phyloP scores from a whole-genome alignment of 37 sponge, comb jelly and placozoan genomes.

The Eunapius fragilis region DNA sequence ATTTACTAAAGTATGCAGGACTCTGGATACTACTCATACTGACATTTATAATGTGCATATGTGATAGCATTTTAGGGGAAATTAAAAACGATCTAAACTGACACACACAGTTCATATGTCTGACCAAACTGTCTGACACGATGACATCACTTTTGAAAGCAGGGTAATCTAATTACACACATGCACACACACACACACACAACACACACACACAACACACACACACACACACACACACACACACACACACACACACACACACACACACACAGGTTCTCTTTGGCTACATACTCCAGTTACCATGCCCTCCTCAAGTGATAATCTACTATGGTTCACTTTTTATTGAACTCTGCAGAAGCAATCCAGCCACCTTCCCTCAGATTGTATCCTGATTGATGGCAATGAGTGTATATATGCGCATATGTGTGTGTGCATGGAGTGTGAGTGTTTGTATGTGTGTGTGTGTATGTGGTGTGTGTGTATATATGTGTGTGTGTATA shows the following conservation, averaged over 20 bases:
- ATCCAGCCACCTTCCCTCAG: conserved; percentile 64
- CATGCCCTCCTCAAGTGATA: conserved; percentile 73
- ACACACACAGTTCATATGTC: no score
- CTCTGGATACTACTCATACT: no score
- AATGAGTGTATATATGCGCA: not conserved
- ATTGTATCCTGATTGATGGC: conserved; percentile 53
- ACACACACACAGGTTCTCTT: conserved; percentile 68
- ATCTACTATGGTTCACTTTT: conserved; percentile 81
- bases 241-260: conserved; percentile 1
- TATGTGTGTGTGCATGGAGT: not conserved
- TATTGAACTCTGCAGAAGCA: conserved; percentile 84
- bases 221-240: not conserved
- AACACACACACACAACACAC: not conserved
- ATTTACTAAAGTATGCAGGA: no score
- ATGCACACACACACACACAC: not conserved
- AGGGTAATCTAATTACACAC: no score
- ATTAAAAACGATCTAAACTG: no score
- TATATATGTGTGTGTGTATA: not conserved
- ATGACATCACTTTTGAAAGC: no score
- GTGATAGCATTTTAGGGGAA: no score
- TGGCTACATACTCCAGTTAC: conserved; percentile 74
- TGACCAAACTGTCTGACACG: no score
- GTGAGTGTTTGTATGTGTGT: not conserved
- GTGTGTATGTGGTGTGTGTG: not conserved
- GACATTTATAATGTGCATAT: no score